Evolutionary conservation across 1,140 invertebrate genomes (phyloP).

Genomic region (Pachypeltis micranthus): DNA sequence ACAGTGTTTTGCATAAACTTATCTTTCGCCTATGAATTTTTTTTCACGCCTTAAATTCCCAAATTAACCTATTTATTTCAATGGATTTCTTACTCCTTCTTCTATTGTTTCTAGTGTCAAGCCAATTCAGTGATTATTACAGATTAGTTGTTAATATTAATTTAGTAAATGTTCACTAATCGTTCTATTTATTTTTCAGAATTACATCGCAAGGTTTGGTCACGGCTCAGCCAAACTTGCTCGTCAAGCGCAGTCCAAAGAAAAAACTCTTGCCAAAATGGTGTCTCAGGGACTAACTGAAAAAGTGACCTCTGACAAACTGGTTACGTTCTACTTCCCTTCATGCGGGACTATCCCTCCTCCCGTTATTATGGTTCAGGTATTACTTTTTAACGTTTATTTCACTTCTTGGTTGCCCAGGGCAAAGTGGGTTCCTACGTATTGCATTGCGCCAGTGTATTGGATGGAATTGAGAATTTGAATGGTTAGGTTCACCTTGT

Average conservation of each 20-base stretch:
- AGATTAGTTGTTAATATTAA: too few species aligned
- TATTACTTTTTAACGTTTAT: conserved; percentile 22
- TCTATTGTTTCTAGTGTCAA: too few species aligned
- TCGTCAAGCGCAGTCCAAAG: conserved; percentile 96
- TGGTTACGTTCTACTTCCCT: conserved; percentile 89
- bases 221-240: conserved; percentile 97
- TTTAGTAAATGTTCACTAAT: too few species aligned
- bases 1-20: too few species aligned
- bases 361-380: conserved; percentile 96
- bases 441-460: neutral
- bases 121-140: too few species aligned
- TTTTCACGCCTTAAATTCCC: too few species aligned
- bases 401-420: neutral
- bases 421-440: neutral
- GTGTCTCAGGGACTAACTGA: conserved; percentile 93
- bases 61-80: too few species aligned
- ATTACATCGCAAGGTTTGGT: conserved; percentile 98
- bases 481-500: too few species aligned
- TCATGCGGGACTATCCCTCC: conserved; percentile 93
- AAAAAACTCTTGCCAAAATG: conserved; percentile 99
- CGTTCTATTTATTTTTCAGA: conserved; percentile 41
- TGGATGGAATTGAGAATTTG: neutral
- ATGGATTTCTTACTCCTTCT: too few species aligned
- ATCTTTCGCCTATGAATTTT: too few species aligned
- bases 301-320: conserved; percentile 81